Percentiles rank a stretch among this genome's conserved stretches.
Evolutionary conservation across 1,140 invertebrate genomes (phyloP).

Genomic region (Teleogryllus occipitalis): DNA sequence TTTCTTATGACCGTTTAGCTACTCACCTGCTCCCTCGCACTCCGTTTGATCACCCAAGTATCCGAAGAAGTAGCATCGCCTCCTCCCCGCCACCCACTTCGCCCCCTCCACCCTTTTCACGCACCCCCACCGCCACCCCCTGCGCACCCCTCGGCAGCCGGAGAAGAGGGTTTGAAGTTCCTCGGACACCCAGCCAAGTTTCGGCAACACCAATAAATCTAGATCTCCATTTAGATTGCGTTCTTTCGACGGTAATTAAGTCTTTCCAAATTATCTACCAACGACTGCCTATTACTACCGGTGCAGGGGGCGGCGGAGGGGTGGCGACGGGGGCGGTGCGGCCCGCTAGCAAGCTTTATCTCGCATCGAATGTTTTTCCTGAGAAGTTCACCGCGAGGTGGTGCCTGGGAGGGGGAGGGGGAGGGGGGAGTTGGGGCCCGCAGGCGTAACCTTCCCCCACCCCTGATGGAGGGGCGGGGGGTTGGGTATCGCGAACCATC

Average conservation of each 20-base stretch:
- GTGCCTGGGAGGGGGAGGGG: neutral
- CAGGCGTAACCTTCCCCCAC: no score
- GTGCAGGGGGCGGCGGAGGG: neutral
- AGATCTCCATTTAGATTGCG: neutral
- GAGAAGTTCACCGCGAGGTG: neutral
- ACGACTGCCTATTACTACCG: neutral
- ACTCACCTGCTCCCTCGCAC: no score
- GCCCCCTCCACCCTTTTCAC: neutral
- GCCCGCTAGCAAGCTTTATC: neutral
- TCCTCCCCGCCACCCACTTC: no score
- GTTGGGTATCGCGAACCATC: neutral
- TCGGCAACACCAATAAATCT: neutral
- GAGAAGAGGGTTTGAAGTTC: slow-evolving; percentile 1
- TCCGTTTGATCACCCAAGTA: no score
- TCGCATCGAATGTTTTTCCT: neutral
- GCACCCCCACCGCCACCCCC: neutral
- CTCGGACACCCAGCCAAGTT: neutral
- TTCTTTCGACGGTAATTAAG: neutral
- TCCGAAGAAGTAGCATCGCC: neutral
- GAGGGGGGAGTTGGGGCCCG: neutral
- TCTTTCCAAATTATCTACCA: neutral
- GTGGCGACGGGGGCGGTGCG: no score
- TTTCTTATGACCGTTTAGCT: no score
- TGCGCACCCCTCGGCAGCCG: neutral
- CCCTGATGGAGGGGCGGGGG: no score